Evolutionary conservation across 1,140 invertebrate species (phyloP), one percentile per base, ranked within the genome.

Genomic region (Sitodiplosis mosellana): DNA sequence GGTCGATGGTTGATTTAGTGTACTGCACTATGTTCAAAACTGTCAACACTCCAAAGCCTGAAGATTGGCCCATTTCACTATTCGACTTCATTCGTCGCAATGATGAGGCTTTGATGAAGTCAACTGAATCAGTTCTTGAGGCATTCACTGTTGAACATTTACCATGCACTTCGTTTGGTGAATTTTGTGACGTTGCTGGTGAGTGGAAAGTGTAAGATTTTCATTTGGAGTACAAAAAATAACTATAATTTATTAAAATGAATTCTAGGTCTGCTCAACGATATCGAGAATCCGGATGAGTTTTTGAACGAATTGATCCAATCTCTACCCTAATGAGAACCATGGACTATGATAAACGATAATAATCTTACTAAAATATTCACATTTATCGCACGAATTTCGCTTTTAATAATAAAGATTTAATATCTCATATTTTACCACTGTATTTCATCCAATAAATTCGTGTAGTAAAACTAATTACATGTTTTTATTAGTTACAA

Each of bases 71-170:
- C 5, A 73, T 78, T 5, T 77, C 80, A 50, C 68, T 97, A 48
- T 92, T 91, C 21, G 88, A 93, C 59, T 94, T 87, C 60, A 89
- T 97, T 56, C 77, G 93, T 5, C 81, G 89, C 58, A 94, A 92
- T 69, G 94, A 97, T 69, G 87, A 90, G 64, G 69, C 74, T 11
- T 71, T 95, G 60, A 68, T 91, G 11, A 93, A 95, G 65, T 77
- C 78, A 27, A 88, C 87, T 15, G 88, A 93, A 61, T 76, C 76
- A 48, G 73, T 91, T 38, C 74, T 97, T 42, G 69, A 75, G 12
- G 72, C 74, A 3, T 88, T 93, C 55, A 83, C 87, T 52, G 84
- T 92, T 54, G 89, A 96, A 65, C 72, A 93, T 52, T 68, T 96
- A 53, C 84, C 87, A 8, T 90, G 88, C 67, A 74, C 86, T 52